Conservation (phyloP, 2,797 vertebrate genomes). For the Rallus crepitans region DNA sequence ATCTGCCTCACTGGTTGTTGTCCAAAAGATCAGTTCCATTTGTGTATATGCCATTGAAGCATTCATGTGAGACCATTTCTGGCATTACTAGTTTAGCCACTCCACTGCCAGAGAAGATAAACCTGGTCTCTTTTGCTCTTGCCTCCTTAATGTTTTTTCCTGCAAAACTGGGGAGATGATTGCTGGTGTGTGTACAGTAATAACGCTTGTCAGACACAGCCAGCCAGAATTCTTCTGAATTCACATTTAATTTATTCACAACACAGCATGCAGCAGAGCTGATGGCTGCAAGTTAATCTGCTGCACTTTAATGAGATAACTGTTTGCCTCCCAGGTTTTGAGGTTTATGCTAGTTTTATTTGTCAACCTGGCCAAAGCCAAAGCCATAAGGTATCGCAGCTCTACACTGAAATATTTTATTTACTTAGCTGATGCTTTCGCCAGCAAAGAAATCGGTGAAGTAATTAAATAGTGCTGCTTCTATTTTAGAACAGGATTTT, state of each 20-base stretch:
- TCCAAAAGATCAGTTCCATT: accelerated
- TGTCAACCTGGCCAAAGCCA: slow-evolving; percentile 61
- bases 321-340: slow-evolving; percentile 61
- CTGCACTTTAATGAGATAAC: slow-evolving; percentile 77
- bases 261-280: slow-evolving; percentile 49
- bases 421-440: slow-evolving; percentile 27
- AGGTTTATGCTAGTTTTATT: slow-evolving; percentile 66
- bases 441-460: not conserved
- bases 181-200: slow-evolving; percentile 37
- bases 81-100: not conserved
- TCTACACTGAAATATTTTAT: slow-evolving; percentile 50
- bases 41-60: not conserved
- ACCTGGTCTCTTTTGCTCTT: not conserved
- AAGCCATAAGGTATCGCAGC: slow-evolving; percentile 28
- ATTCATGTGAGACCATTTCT: not conserved
- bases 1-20: not conserved
- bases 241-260: slow-evolving; percentile 75
- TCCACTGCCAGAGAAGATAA: not conserved
- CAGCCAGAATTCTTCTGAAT: slow-evolving; percentile 66
- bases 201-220: slow-evolving; percentile 49
- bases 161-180: slow-evolving; percentile 31
- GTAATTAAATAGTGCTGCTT: slow-evolving; percentile 41
- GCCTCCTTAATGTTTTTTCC: not conserved
- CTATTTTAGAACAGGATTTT: not conserved
- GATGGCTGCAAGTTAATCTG: slow-evolving; percentile 75